A percentile compares a stretch with the other conserved stretches of the same genome.
These are phyloP conservation scores for Enteromius argenteus DNA, from an alignment of 2,797 vertebrate genomes.

Conservation along the genomic window DNA sequence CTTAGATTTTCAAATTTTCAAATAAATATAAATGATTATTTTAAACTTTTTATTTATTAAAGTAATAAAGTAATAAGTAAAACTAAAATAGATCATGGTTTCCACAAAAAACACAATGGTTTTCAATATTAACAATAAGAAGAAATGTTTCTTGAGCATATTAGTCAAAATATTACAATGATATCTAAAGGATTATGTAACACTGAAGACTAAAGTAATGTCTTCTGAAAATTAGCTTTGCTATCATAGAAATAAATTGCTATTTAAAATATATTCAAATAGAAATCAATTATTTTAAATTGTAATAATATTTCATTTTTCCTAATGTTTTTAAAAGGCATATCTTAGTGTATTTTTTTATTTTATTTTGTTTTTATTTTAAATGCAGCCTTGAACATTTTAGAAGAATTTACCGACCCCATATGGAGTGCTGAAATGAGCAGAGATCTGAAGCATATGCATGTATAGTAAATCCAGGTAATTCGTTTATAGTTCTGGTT, in stretches of 20 bases:
- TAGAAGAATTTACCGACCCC: background rate
- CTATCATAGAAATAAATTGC: background rate
- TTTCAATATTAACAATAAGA: background rate
- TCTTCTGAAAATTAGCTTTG: background rate
- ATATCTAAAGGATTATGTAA: background rate
- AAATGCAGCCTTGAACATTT: background rate
- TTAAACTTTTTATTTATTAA: background rate
- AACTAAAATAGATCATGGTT: background rate
- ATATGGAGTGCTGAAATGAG: constrained; percentile 1
- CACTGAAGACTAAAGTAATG: background rate
- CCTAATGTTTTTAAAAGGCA: too few relatives aligned
- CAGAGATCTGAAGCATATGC: constrained; percentile 7
- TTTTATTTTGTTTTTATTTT: too few relatives aligned
- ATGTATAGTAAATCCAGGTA: constrained; percentile 22
- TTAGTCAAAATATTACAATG: background rate
- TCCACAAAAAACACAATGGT: background rate
- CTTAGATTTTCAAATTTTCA: background rate
- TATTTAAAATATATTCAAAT: background rate
- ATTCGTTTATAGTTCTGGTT: constrained; percentile 23
- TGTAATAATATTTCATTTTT: background rate
- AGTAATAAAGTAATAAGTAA: background rate
- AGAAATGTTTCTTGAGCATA: background rate
- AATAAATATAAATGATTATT: background rate
- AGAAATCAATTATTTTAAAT: background rate
- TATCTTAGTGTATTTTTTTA: background rate